A percentile compares a stretch with the other conserved stretches of the same genome.
Evolutionary conservation across 2,113 vertebrate species (phyloP).

Genomic region (Phylloscopus whistleri): DNA sequence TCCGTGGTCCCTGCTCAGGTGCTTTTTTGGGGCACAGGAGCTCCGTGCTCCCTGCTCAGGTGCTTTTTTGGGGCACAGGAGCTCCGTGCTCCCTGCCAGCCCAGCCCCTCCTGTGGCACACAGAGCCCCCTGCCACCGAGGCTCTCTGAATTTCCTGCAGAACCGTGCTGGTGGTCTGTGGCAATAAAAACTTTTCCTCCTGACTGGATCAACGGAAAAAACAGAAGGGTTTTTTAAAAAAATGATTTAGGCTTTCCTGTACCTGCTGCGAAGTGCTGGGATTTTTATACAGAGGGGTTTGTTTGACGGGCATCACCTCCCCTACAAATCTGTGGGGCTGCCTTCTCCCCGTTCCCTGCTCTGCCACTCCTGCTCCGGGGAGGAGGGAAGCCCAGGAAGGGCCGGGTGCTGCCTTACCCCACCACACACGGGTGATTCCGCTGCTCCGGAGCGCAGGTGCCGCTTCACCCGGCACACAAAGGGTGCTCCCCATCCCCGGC

Average conservation of each 20-base stretch:
- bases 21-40: rapidly evolving
- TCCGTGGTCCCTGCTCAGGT: rapidly evolving
- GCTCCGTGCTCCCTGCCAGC: rapidly evolving
- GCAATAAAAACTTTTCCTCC: neutral
- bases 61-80: rapidly evolving
- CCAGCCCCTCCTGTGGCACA: neutral
- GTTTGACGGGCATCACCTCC: rapidly evolving
- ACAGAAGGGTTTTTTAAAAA: neutral
- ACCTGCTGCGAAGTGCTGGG: rapidly evolving
- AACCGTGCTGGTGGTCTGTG: rapidly evolving
- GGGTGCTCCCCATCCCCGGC: constrained; percentile 16
- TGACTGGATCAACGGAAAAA: neutral
- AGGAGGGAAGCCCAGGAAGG: neutral
- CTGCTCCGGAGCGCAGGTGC: neutral
- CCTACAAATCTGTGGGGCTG: rapidly evolving
- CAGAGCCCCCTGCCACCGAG: neutral
- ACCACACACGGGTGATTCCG: too few species aligned
- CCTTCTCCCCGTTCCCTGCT: rapidly evolving
- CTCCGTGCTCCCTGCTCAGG: rapidly evolving
- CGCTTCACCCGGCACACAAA: neutral
- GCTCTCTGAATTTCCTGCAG: rapidly evolving
- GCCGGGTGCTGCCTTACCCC: neutral
- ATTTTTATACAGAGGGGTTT: rapidly evolving
- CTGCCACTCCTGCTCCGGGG: neutral
- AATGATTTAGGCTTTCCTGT: neutral